Evolutionary conservation across 2,888 invertebrate genomes (phyloP).

Genomic region (Eremobia ochroleuca): DNA sequence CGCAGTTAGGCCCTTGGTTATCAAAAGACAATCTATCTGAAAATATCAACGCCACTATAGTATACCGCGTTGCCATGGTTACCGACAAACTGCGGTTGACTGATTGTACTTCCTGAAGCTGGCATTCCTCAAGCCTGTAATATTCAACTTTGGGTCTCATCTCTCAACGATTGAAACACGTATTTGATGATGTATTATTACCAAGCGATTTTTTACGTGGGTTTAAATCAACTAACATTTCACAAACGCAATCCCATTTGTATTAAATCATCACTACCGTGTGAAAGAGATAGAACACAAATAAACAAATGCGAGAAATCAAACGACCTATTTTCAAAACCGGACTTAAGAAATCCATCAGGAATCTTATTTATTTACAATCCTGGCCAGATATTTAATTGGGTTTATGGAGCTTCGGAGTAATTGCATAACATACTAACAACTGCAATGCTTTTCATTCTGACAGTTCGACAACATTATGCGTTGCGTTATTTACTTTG

Average conservation of each 20-base stretch:
- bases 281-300: conserved; percentile 37
- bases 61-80: neutral
- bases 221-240: conserved; percentile 48
- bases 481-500: neutral
- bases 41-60: neutral
- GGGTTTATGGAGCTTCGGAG: neutral
- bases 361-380: conserved; percentile 18
- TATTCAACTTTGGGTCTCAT: conserved; percentile 18
- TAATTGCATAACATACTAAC: neutral
- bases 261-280: conserved; percentile 34
- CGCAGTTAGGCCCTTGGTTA: neutral
- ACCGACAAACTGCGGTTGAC: neutral
- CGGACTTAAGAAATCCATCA: neutral
- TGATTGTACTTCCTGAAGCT: neutral
- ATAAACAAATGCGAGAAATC: conserved; percentile 31
- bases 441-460: neutral
- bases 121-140: neutral
- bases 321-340: conserved; percentile 14
- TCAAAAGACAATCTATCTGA: neutral
- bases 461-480: neutral
- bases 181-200: conserved; percentile 22
- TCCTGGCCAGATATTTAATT: conserved; percentile 5
- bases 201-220: conserved; percentile 27
- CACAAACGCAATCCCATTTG: conserved; percentile 27
- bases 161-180: conserved; percentile 29